These are phyloP conservation scores for Apotomis betuletana DNA, from an alignment of 2,888 invertebrate species.

Conservation along the genomic window DNA sequence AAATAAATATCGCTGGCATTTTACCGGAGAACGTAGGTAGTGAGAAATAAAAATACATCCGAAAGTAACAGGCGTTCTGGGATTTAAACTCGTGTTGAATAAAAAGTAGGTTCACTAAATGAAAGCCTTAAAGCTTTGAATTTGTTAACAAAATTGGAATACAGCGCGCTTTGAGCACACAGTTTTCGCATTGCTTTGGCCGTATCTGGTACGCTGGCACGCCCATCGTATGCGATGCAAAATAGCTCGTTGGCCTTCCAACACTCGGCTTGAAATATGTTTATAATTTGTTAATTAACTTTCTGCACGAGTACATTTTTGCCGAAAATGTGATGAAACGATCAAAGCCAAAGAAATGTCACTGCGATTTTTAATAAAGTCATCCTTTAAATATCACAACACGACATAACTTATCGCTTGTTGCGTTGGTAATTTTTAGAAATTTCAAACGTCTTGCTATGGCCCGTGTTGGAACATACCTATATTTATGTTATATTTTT, in stretches of 20 bases:
- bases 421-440: no score
- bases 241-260: not conserved
- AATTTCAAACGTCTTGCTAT: no score
- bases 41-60: slow-evolving; percentile 24
- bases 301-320: not conserved
- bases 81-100: slow-evolving; percentile 31
- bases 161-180: slow-evolving; percentile 25
- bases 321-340: no score
- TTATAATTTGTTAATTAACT: not conserved
- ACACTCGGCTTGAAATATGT: not conserved
- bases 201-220: not conserved
- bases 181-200: not conserved
- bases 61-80: slow-evolving; percentile 10
- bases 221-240: not conserved
- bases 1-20: slow-evolving; percentile 19
- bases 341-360: no score
- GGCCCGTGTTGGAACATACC: no score
- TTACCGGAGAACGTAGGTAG: slow-evolving; percentile 12
- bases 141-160: slow-evolving; percentile 31
- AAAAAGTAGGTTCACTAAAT: slow-evolving; percentile 33
- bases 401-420: no score
- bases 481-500: no score
- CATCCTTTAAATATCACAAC: no score
- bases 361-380: no score
- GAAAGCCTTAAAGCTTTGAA: slow-evolving; percentile 36